These are phyloP conservation scores for Arion vulgaris DNA, from an alignment of 1,140 invertebrate species.

Conservation along the genomic window DNA sequence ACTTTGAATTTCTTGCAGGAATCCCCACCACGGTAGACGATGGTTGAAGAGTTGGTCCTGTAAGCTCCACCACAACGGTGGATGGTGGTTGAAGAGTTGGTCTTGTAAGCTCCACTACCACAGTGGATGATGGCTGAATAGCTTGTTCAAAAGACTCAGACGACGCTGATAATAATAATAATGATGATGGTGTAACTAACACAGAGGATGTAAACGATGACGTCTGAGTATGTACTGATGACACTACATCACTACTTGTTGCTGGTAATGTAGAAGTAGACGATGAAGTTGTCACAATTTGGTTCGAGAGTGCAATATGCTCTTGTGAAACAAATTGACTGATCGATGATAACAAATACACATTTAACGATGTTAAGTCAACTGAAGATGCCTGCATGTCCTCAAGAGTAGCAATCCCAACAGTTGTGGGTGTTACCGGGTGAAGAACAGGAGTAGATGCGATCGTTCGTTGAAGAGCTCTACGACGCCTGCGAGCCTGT, in stretches of 20 bases:
- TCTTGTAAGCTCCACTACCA: background rate
- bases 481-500: conserved; percentile 23
- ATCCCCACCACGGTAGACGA: background rate
- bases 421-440: conserved; percentile 27
- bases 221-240: background rate
- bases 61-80: background rate
- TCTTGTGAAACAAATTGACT: background rate
- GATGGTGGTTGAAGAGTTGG: background rate
- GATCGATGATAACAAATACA: background rate
- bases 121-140: background rate
- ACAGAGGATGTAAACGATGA: background rate
- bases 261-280: background rate
- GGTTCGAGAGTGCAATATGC: background rate
- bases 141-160: background rate
- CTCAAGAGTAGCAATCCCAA: background rate
- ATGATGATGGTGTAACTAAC: background rate
- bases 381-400: background rate
- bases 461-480: conserved; percentile 12
- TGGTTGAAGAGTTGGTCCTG: background rate
- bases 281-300: background rate
- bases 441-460: conserved; percentile 35
- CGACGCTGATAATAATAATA: background rate
- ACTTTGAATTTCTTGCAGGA: background rate
- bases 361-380: background rate
- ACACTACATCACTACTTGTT: background rate